phyloP scores from a whole-genome alignment of 2,888 invertebrate genomes.

The Drosophila stalkeri region DNA sequence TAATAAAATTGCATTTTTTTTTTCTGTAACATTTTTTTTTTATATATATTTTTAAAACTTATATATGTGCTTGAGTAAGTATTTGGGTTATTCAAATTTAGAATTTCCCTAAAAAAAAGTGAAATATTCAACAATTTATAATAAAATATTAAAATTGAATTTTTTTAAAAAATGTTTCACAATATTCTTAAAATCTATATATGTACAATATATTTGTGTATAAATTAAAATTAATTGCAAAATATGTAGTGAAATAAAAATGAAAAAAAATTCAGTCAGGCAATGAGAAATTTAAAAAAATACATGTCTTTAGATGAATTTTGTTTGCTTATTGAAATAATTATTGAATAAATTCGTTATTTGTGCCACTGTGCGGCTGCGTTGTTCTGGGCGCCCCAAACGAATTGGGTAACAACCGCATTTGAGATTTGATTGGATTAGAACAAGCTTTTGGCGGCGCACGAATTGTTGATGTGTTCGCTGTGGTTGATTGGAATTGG shows the following conservation, averaged over 20 bases:
- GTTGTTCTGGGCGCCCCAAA: slow-evolving; percentile 14
- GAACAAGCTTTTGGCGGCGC: slow-evolving; percentile 80
- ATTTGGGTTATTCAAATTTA: too few relatives aligned
- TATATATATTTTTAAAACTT: too few relatives aligned
- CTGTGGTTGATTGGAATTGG: slow-evolving; percentile 64
- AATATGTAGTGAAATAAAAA: neutral
- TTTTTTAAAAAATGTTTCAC: too few relatives aligned
- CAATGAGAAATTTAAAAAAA: neutral
- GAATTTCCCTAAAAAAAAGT: too few relatives aligned
- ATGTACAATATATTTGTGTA: too few relatives aligned
- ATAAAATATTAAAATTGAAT: too few relatives aligned
- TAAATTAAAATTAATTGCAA: too few relatives aligned
- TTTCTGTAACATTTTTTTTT: too few relatives aligned
- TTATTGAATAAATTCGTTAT: neutral
- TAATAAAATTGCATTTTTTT: too few relatives aligned
- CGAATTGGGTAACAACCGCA: slow-evolving; percentile 70
- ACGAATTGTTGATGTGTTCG: slow-evolving; percentile 65
- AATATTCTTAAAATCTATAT: too few relatives aligned
- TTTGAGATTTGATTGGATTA: slow-evolving; percentile 82
- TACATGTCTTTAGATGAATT: neutral
- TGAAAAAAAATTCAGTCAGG: neutral
- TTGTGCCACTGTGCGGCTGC: slow-evolving; percentile 27
- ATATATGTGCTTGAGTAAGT: too few relatives aligned
- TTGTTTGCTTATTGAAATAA: neutral
- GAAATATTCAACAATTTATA: too few relatives aligned